These are phyloP conservation scores for Crotalus horridus DNA, from an alignment of 2,113 vertebrate species.

Conservation along the genomic window DNA sequence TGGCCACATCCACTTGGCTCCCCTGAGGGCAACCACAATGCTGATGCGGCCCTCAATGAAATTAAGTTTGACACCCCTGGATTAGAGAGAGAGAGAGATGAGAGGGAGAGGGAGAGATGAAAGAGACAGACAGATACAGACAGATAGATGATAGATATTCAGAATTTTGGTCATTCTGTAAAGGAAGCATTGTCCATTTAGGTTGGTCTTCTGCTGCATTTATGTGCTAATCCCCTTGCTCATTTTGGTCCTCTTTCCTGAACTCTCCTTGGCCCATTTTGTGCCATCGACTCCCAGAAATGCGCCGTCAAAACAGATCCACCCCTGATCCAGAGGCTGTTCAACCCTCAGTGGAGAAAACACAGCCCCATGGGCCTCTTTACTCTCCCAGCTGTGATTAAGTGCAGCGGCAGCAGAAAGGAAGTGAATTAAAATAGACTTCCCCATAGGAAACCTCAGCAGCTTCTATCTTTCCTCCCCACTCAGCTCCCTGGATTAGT, in stretches of 20 bases:
- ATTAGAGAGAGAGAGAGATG: no score
- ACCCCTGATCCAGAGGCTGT: not conserved
- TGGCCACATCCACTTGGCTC: no score
- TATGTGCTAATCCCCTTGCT: not conserved
- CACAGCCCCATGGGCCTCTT: not conserved
- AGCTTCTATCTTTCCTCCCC: conserved; percentile 48
- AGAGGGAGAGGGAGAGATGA: no score
- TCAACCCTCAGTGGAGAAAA: not conserved
- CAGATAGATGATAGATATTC: no score
- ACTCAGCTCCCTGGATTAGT: conserved; percentile 66
- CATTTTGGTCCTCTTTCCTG: not conserved
- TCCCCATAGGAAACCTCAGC: conserved; percentile 54
- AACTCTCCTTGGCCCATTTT: no score
- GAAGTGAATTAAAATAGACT: conserved; percentile 50
- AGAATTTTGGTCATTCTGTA: not conserved
- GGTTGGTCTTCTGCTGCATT: not conserved
- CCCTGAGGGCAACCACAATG: no score
- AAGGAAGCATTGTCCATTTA: not conserved
- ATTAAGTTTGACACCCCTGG: no score
- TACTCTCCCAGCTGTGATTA: not conserved
- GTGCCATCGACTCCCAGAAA: not conserved
- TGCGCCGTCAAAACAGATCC: not conserved
- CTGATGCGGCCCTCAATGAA: no score
- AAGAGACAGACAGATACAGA: no score
- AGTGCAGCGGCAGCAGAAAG: not conserved